Conservation (phyloP, 2,113 vertebrate genomes). For the Arvicanthis niloticus region DNA sequence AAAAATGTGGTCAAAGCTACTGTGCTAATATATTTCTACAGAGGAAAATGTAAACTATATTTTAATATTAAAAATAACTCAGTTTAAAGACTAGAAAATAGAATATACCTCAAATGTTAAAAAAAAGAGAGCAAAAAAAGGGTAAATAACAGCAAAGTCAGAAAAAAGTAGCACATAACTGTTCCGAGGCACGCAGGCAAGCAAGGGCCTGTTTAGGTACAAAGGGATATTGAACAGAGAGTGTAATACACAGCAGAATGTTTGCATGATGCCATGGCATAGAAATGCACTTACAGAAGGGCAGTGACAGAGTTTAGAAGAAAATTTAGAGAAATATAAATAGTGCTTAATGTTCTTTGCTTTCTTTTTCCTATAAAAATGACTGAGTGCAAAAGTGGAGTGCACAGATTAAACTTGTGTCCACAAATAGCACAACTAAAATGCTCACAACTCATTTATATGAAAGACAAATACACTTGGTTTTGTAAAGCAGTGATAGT, state of each 20-base stretch:
- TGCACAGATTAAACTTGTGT: not conserved
- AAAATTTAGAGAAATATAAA: conserved; percentile 44
- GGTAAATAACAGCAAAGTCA: not conserved
- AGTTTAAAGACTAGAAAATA: conserved; percentile 56
- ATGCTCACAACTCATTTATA: not conserved
- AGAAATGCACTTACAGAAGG: not conserved
- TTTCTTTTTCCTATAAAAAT: conserved; percentile 41
- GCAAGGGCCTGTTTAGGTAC: not conserved
- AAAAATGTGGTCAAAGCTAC: not conserved
- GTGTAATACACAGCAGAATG: not conserved
- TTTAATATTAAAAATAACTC: conserved; percentile 17
- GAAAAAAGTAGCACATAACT: not conserved
- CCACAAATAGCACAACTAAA: not conserved
- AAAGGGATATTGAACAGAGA: conserved; percentile 6
- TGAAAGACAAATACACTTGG: not conserved
- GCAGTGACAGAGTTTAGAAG: conserved; percentile 12
- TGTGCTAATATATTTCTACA: not conserved
- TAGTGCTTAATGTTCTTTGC: not conserved
- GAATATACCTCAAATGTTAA: not conserved
- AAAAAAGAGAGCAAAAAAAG: not conserved
- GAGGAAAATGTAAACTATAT: conserved; percentile 12
- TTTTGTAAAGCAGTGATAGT: conserved; percentile 36
- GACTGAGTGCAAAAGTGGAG: not conserved
- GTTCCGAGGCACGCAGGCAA: not conserved
- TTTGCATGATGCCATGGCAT: not conserved